phyloP scores from a whole-genome alignment of 1,140 invertebrate genomes.

The Teleopsis dalmanni region DNA sequence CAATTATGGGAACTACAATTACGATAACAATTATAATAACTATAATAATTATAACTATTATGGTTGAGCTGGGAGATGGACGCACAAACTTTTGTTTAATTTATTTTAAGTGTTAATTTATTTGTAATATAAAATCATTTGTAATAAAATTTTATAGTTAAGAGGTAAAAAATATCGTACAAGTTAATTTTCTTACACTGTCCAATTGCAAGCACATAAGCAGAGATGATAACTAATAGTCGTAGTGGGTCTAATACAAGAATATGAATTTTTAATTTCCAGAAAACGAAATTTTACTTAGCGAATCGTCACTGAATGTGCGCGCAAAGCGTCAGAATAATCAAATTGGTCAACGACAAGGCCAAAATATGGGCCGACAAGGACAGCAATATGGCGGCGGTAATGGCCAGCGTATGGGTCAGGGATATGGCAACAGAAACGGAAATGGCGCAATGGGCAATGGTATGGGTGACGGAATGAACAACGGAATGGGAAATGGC shows the following conservation, averaged over 20 bases:
- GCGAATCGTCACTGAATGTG: neutral
- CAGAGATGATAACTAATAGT: too few relatives aligned
- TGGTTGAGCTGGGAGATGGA: too few relatives aligned
- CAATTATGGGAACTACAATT: conserved; percentile 1
- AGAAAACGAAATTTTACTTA: neutral
- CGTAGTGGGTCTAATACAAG: too few relatives aligned
- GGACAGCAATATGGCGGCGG: neutral
- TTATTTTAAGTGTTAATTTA: too few relatives aligned
- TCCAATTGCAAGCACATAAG: too few relatives aligned
- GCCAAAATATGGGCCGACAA: neutral
- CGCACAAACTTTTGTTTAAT: too few relatives aligned
- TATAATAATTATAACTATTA: neutral
- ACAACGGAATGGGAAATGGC: neutral
- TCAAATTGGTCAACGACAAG: neutral
- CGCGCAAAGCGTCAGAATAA: neutral
- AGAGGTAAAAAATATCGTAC: too few relatives aligned
- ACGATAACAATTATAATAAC: neutral
- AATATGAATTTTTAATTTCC: neutral
- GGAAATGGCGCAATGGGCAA: neutral
- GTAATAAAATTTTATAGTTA: too few relatives aligned
- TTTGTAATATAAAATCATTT: too few relatives aligned
- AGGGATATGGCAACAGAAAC: neutral
- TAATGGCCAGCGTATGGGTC: neutral
- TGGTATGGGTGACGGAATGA: neutral
- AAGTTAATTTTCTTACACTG: too few relatives aligned